phyloP scores from a whole-genome alignment of 1,140 invertebrate species.

The Druon quercuslanigerum region DNA sequence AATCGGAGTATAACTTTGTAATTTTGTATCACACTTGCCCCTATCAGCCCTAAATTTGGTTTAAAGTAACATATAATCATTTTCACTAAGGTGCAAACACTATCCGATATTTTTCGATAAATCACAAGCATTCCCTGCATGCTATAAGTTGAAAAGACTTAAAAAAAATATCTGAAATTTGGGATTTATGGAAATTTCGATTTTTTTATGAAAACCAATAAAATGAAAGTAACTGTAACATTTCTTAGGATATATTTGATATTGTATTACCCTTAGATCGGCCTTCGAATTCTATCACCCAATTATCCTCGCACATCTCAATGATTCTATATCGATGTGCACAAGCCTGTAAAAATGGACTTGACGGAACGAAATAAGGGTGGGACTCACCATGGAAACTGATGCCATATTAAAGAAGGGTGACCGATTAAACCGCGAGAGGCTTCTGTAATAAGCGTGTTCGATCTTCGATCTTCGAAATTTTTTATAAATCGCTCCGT shows the following conservation, averaged over 20 bases:
- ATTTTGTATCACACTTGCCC: too few relatives aligned
- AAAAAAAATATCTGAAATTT: too few relatives aligned
- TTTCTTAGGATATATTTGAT: not conserved
- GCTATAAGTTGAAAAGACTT: too few relatives aligned
- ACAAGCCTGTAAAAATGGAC: constrained; percentile 24
- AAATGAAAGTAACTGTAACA: too few relatives aligned
- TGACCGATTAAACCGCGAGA: constrained; percentile 19
- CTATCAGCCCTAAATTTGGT: too few relatives aligned
- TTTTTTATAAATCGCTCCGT: not conserved
- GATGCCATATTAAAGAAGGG: not conserved
- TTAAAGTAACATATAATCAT: too few relatives aligned
- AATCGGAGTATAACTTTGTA: too few relatives aligned
- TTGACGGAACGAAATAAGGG: constrained; percentile 28
- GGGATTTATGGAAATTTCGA: too few relatives aligned
- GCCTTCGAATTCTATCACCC: not conserved
- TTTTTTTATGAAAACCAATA: too few relatives aligned
- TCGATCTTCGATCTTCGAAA: not conserved
- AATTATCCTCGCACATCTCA: constrained; percentile 19
- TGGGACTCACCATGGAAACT: constrained; percentile 23
- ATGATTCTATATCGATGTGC: constrained; percentile 28
- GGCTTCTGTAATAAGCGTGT: constrained; percentile 3
- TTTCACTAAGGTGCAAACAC: too few relatives aligned
- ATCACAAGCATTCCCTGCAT: too few relatives aligned
- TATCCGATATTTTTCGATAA: too few relatives aligned
- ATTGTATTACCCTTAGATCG: not conserved